These are phyloP conservation scores for Cnemophilus loriae DNA, from an alignment of 2,113 vertebrate genomes.

Conservation along the genomic window DNA sequence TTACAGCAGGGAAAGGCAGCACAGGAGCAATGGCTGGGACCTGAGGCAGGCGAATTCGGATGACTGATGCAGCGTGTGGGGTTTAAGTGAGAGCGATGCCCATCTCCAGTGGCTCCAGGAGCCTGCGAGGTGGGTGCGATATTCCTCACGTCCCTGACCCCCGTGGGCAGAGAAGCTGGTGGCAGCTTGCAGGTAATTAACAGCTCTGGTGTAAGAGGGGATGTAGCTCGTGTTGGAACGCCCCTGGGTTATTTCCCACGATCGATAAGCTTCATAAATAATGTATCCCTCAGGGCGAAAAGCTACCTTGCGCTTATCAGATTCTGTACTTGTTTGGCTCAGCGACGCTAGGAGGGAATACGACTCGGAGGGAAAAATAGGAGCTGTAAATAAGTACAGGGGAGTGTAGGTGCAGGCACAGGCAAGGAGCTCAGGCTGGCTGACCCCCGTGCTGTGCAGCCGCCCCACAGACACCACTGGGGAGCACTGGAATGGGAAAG, in stretches of 20 bases:
- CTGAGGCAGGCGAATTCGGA: not conserved
- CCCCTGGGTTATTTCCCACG: conserved; percentile 44
- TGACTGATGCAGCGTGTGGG: not conserved
- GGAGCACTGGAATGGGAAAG: not conserved
- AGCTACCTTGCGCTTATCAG: not conserved
- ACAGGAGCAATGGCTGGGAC: not conserved
- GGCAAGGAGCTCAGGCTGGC: not conserved
- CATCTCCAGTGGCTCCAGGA: not conserved
- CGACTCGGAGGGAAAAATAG: not conserved
- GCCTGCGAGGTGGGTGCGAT: not conserved
- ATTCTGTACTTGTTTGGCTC: not conserved
- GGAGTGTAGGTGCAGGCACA: not conserved
- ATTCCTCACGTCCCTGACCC: not conserved
- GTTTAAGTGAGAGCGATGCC: not conserved
- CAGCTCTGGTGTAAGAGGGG: not conserved
- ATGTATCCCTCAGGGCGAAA: not conserved
- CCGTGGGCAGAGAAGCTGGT: not conserved
- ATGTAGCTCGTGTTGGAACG: not conserved
- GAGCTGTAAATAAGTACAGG: not conserved
- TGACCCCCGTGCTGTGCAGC: not conserved
- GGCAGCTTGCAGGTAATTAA: conserved; percentile 19
- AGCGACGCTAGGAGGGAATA: not conserved
- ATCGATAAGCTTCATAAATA: conserved; percentile 43
- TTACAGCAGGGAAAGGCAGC: not conserved
- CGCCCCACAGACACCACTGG: not conserved